Base-by-base conservation (phyloP, 1,140 invertebrate species). In the Lasioglossum baleicum region DNA sequence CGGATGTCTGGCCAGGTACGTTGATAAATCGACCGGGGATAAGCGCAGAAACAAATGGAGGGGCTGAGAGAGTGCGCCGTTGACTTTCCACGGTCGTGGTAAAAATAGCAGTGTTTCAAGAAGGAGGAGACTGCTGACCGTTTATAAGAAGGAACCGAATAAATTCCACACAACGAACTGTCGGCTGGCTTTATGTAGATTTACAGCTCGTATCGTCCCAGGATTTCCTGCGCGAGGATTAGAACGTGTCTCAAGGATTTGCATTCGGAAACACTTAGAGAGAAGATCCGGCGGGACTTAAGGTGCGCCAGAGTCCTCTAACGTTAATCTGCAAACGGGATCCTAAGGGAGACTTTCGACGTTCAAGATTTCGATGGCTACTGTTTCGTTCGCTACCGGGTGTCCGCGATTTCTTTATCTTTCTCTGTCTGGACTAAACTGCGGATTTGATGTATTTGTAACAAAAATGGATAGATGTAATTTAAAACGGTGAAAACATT, bases 191-290 rank as follows among this genome's bases (percentile, higher is more conserved):
- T 58, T n/a, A 7, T 7, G 56, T 7, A n/a, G n/a, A 58, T 58
- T 58, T 58, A 58, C 56, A 20, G 17, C 8, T 22, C 56, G 56
- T n/a, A n/a, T n/a, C 56, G 13, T 1, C 51, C 17, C 56, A n/a
- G 56, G 56, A 58, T 58, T 58, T 58, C 56, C 56, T 58, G 56
- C 56, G 56, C 56, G 56, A 58, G 56, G 56, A n/a, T 58, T n/a
- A 58, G 20, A n/a, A 6, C 10, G 44, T 48, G 44, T 11, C 44
- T 13, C 10, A 48, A 20, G 15, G 51, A 53, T 53, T 53, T 53
- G 51, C 51, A 53, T 53, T 53, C 17, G 51, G 51, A 53, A 53
- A 53, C 17, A 53, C 51, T 53, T 53, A 53, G 17, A 17, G 51
- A 53, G 51, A 15, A 53, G 17, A 53, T 53, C 51, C 51, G 51